Percentiles rank a stretch among this genome's conserved stretches.
phyloP scores from a whole-genome alignment of 2,113 vertebrate species.

The Felis chaus region DNA sequence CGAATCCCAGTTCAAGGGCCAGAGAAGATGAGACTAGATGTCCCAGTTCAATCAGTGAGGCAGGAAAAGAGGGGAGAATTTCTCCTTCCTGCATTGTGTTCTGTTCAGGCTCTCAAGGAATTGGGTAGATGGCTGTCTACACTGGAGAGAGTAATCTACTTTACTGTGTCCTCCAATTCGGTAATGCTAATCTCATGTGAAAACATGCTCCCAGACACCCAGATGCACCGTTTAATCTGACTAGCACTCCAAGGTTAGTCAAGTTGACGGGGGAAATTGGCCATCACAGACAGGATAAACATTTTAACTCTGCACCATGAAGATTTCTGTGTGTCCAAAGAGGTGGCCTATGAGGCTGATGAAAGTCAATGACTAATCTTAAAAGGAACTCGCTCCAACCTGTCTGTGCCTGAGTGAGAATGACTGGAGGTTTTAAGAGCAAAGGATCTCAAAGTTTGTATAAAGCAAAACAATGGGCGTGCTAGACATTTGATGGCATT shows the following conservation, averaged over 20 bases:
- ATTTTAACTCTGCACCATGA: not conserved
- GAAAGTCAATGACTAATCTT: not conserved
- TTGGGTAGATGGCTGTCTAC: too few species aligned
- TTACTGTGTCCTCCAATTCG: not conserved
- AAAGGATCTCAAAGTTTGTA: not conserved
- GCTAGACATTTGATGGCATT: not conserved
- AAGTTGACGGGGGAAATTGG: not conserved
- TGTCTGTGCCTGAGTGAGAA: not conserved
- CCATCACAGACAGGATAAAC: not conserved
- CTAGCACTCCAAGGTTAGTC: not conserved
- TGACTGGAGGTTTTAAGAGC: not conserved
- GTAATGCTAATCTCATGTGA: not conserved
- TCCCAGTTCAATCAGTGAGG: not conserved
- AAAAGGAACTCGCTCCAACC: not conserved
- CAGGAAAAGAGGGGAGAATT: too few species aligned
- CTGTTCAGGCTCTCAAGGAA: not conserved
- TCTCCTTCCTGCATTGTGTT: not conserved
- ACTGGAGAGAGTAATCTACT: not conserved
- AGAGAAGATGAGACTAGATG: not conserved
- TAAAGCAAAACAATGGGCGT: not conserved
- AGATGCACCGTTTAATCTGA: not conserved
- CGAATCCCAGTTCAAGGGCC: not conserved
- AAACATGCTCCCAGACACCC: not conserved
- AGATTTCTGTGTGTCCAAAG: not conserved
- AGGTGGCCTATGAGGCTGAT: not conserved